Evolutionary conservation across 2,797 vertebrate genomes (phyloP).

Genomic region (Pyrocephalus nanus): DNA sequence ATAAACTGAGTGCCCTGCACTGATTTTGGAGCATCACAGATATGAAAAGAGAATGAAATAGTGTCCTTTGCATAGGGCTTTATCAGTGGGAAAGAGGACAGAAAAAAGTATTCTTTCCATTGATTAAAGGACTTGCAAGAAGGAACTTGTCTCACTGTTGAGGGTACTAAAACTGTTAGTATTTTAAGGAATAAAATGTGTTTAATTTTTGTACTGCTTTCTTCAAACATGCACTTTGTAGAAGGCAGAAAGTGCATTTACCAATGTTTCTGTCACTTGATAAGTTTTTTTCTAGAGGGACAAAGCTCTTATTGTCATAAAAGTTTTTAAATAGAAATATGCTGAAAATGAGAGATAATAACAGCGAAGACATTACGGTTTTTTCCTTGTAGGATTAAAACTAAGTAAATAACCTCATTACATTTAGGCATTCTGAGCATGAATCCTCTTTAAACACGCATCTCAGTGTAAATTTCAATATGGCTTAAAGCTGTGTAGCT

Average conservation of each 20-base stretch:
- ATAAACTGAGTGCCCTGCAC: background rate
- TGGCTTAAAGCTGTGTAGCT: background rate
- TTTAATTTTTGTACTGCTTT: background rate
- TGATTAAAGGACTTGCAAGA: background rate
- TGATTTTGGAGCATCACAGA: background rate
- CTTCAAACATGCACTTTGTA: background rate
- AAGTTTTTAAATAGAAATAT: background rate
- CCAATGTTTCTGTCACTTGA: background rate
- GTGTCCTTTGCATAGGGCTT: background rate
- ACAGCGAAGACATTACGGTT: accelerated
- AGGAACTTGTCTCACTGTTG: background rate
- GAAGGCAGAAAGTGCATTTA: background rate
- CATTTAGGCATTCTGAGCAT: background rate
- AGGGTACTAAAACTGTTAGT: background rate
- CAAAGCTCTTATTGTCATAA: background rate
- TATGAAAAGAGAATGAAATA: background rate
- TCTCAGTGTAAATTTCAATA: background rate
- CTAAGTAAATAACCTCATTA: background rate
- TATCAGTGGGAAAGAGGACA: background rate
- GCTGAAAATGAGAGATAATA: background rate
- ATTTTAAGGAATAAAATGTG: background rate
- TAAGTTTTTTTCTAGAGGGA: background rate
- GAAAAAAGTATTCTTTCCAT: background rate
- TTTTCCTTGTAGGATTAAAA: background rate
- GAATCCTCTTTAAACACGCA: background rate